Base-by-base conservation (phyloP, 2,888 invertebrate species). In the Lordiphosa fenestrarum region DNA sequence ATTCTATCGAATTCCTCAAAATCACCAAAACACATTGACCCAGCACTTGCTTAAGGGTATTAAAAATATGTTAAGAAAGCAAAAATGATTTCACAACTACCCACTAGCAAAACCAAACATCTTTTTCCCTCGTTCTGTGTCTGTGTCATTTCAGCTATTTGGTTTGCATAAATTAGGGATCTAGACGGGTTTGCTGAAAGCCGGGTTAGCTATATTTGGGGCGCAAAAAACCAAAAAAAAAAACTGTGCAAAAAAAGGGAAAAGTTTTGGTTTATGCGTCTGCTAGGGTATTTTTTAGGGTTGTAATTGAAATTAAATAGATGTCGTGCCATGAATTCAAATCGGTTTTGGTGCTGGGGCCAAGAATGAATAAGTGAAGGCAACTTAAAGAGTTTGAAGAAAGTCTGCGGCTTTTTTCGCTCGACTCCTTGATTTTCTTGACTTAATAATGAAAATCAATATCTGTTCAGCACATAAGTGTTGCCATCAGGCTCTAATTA, bases 61-160 rank as follows among this genome's bases (percentile, higher is more conserved):
- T 66, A 78, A 78, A 78, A 81, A 81, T 85, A 81, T 85, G 85
- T 73, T 80, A 84, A 84, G 80, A 84, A 85, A 81, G 66, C 84
- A 84, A 75, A 80, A 78, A 80, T 76, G 74, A 80, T 85, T 78
- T 84, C 83, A 75, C 66, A 63, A 63, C 63, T 68, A 66, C 66
- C 64, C 53, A 62, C 64, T 46, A 57, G 42, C 6, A 44, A 55
- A 53, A 25, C n/a, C n/a, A n/a, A n/a, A n/a, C n/a, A 38, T 30
- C 53, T 46, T 23, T 36, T 37, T 21, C 35, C 52, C 42, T 44
- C 51, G 48, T 19, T 51, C 19, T 30, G 46, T 38, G 56, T 15
- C 57, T 47, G 44, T 25, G 47, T 23, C 41, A 12, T 47, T 39
- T 46, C 39, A 33, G 51, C 25, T 49, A 49, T 63, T 83, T 61